These are phyloP conservation scores for Paratilapia polleni DNA, from an alignment of 2,113 vertebrate genomes.

Conservation along the genomic window DNA sequence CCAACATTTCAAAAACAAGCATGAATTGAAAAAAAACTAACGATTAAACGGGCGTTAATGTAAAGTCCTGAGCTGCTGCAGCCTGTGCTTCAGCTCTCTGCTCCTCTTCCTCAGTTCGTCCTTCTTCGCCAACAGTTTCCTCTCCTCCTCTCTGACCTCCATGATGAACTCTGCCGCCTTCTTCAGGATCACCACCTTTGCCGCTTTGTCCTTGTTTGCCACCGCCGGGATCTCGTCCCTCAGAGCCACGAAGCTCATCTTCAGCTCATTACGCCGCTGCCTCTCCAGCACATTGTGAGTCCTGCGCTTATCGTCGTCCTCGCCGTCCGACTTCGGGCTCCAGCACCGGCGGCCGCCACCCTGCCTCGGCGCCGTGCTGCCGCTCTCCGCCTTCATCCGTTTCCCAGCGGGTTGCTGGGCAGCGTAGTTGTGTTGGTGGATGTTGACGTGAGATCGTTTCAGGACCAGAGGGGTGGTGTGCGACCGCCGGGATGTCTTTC, in stretches of 20 bases:
- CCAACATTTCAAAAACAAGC: not conserved
- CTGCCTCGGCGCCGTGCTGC: not conserved
- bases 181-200: conserved; percentile 92
- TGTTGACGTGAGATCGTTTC: conserved; percentile 90
- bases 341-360: conserved; percentile 78
- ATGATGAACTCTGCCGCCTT: conserved; percentile 87
- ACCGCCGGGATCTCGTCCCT: conserved; percentile 90
- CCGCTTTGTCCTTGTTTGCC: conserved; percentile 88
- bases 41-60: not conserved
- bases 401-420: conserved; percentile 86
- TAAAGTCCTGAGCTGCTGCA: conserved; percentile 46
- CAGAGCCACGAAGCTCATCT: conserved; percentile 90
- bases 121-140: conserved; percentile 83
- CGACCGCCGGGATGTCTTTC: conserved; percentile 75
- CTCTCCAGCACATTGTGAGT: conserved; percentile 94
- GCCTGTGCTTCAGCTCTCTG: conserved; percentile 56
- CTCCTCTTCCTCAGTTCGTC: conserved; percentile 85
- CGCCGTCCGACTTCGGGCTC: conserved; percentile 86
- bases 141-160: conserved; percentile 84
- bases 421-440: conserved; percentile 93
- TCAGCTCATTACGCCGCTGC: conserved; percentile 91
- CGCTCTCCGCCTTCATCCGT: conserved; percentile 81
- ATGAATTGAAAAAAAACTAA: not conserved
- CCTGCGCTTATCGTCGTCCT: conserved; percentile 83
- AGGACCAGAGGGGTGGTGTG: conserved; percentile 85